phyloP scores from a whole-genome alignment of 1,140 invertebrate genomes.

The Limonius californicus region DNA sequence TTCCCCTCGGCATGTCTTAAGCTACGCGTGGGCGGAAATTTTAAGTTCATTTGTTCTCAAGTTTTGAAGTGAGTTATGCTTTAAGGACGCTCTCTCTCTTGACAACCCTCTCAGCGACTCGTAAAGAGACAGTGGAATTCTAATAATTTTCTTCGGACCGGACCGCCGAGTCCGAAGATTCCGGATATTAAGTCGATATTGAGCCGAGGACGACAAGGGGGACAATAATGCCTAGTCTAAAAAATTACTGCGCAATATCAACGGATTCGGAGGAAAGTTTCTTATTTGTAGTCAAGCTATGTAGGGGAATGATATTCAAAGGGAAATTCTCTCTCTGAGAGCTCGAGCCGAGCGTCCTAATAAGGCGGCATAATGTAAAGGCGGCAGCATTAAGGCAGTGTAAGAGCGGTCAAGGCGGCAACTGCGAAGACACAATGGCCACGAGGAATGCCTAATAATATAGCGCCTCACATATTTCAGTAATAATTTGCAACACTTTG shows the following conservation, averaged over 20 bases:
- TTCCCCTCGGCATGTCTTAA: neutral
- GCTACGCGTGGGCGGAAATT: neutral
- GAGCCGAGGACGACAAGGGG: too few relatives aligned
- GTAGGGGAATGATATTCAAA: slow-evolving; percentile 9
- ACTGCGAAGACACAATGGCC: slow-evolving; percentile 2
- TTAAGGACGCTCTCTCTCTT: neutral
- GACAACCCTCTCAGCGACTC: neutral
- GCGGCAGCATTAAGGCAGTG: neutral
- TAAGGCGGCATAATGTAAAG: slow-evolving; percentile 5
- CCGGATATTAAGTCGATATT: too few relatives aligned
- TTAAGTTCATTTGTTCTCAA: slow-evolving; percentile 4
- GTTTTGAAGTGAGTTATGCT: slow-evolving; percentile 7
- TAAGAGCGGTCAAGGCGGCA: neutral
- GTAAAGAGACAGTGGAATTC: neutral
- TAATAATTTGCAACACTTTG: neutral
- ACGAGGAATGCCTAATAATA: slow-evolving; percentile 6
- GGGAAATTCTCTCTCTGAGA: slow-evolving; percentile 9
- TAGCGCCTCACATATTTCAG: neutral
- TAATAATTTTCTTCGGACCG: neutral
- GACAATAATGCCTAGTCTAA: neutral
- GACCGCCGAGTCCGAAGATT: neutral
- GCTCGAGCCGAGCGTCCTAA: neutral
- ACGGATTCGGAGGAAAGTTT: neutral
- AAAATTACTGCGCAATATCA: neutral
- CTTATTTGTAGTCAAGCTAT: slow-evolving; percentile 6